Percentiles rank a stretch among this genome's conserved stretches.
Evolutionary conservation across 2,888 invertebrate genomes (phyloP).

Genomic region (Prenolepis imparis): DNA sequence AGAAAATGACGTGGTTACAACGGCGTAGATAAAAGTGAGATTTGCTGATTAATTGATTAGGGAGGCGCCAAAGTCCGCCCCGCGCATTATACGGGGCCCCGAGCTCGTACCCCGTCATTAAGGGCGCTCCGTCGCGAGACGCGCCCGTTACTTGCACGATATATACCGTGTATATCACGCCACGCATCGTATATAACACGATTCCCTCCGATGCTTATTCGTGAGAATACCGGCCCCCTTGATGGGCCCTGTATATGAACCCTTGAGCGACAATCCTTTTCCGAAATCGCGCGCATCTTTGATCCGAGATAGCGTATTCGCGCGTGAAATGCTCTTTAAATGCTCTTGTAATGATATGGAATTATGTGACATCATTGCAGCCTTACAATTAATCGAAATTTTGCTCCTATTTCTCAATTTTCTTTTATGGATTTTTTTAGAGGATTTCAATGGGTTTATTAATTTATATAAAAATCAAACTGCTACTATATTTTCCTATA

Average conservation of each 20-base stretch:
- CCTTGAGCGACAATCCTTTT: slow-evolving; percentile 55
- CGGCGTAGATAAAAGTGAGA: slow-evolving; percentile 80
- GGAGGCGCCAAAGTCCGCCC: slow-evolving; percentile 83
- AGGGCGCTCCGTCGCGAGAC: slow-evolving; percentile 63
- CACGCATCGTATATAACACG: background rate
- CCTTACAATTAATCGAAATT: background rate
- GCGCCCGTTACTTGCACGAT: slow-evolving; percentile 36
- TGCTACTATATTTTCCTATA: too few relatives aligned
- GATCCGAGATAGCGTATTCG: slow-evolving; percentile 19
- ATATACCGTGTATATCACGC: slow-evolving; percentile 6
- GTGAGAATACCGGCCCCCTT: slow-evolving; percentile 68
- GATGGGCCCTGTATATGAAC: slow-evolving; percentile 11
- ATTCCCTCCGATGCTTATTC: slow-evolving; percentile 77
- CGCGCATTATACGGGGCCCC: slow-evolving; percentile 77
- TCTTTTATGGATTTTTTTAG: background rate
- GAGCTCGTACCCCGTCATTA: slow-evolving; percentile 80
- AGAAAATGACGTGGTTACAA: slow-evolving; percentile 75
- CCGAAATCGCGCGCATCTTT: slow-evolving; percentile 46
- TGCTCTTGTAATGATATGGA: background rate
- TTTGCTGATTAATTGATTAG: slow-evolving; percentile 86
- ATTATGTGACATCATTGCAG: background rate
- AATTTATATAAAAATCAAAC: background rate
- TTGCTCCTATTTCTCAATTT: background rate
- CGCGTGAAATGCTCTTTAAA: background rate
- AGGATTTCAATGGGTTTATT: background rate